Conservation (phyloP, 2,113 vertebrate species). For the Campylomormyrus tamandua region DNA sequence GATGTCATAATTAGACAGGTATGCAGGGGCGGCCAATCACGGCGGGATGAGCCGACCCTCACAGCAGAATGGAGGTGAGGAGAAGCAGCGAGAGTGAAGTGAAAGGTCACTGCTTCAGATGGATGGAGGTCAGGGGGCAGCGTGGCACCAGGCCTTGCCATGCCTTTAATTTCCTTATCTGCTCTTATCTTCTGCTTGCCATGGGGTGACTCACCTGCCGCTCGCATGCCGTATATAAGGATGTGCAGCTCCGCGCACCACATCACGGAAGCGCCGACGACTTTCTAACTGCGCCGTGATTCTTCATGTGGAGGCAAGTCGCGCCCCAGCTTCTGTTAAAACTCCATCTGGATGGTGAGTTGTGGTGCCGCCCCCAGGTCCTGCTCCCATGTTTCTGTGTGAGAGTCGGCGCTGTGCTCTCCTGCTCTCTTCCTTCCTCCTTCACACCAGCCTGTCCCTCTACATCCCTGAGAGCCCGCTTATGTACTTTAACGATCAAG, state of each 20-base stretch:
- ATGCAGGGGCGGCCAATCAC: not conserved
- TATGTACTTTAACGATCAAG: not conserved
- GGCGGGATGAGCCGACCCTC: not conserved
- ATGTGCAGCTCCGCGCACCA: not conserved
- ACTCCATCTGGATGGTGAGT: not conserved
- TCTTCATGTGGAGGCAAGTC: not conserved
- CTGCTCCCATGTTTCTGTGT: not conserved
- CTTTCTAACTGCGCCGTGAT: not conserved
- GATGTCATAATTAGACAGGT: not conserved
- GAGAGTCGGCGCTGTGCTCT: not conserved
- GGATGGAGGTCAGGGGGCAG: not conserved
- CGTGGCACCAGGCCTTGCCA: not conserved
- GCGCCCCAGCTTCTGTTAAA: not conserved
- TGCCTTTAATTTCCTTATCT: not conserved
- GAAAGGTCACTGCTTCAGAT: not conserved
- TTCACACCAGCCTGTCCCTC: not conserved
- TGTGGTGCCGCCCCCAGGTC: not conserved
- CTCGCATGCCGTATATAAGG: not conserved
- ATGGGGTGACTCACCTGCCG: not conserved
- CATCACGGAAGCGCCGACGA: not conserved
- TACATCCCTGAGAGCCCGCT: slow-evolving; percentile 7
- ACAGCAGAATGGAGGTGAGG: not conserved
- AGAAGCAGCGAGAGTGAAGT: not conserved
- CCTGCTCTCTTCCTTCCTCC: not conserved
- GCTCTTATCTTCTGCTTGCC: not conserved